Conservation (phyloP, 2,113 vertebrate species). For the Tursiops truncatus region DNA sequence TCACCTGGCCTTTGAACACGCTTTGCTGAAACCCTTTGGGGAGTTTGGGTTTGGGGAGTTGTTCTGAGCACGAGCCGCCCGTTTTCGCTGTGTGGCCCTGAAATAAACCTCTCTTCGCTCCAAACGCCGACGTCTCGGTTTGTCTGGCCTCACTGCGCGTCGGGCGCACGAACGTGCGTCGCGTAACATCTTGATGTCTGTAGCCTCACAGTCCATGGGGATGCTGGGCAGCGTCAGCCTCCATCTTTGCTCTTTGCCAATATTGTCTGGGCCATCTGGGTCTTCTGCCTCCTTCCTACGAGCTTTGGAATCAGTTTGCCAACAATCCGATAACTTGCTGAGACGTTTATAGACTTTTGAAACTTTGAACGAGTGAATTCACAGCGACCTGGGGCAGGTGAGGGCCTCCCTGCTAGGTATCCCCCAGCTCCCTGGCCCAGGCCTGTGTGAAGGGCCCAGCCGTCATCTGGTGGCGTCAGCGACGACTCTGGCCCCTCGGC, state of each 20-base stretch:
- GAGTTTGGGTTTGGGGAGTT: too few species aligned
- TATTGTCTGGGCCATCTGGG: not conserved
- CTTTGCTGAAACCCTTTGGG: too few species aligned
- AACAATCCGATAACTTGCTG: not conserved
- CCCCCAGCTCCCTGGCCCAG: not conserved
- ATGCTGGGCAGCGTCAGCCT: accelerated
- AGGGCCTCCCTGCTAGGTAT: too few species aligned
- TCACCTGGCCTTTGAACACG: too few species aligned
- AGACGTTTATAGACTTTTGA: not conserved
- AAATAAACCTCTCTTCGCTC: too few species aligned
- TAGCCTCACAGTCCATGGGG: accelerated
- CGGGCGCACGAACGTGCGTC: accelerated
- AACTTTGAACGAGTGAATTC: not conserved
- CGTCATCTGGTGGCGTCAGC: accelerated
- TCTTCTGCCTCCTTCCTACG: not conserved
- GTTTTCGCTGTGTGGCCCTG: too few species aligned
- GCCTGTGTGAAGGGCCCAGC: too few species aligned
- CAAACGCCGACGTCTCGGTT: too few species aligned
- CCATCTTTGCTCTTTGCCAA: not conserved
- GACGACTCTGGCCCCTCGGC: too few species aligned
- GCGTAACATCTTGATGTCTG: not conserved
- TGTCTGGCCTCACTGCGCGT: too few species aligned
- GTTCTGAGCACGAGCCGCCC: too few species aligned
- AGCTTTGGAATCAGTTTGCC: too few species aligned
- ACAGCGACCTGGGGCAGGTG: not conserved